Evolutionary conservation across 2,888 invertebrate species (phyloP), one percentile per base, ranked within the genome.

Genomic region (Epicampocera succincta): DNA sequence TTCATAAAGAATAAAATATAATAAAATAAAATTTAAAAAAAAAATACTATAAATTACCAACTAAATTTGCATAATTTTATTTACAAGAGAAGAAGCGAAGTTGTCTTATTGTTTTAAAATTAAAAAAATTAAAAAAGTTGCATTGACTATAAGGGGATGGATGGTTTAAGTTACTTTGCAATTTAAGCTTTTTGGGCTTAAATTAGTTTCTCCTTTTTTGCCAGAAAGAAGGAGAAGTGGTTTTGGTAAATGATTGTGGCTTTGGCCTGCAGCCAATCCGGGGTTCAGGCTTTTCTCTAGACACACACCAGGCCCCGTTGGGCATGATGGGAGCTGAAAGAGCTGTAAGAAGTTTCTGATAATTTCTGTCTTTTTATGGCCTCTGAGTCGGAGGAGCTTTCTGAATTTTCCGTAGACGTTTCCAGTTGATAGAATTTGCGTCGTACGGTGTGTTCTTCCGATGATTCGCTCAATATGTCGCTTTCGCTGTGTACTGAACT

Each of bases 401-500:
- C 63, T 0, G 69, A 77, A n/a, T 73, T 81, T 46, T 82, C 81
- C 21, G 17, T 44, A 0, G 72, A 76, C 19, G 79, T 84, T 68
- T 88, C 87, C 58, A 89, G 63, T 61, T 89, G 88, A 52, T 87
- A 89, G 80, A 87, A 90, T 75, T 90, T 90, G 50, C 90, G 86
- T 2, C 87, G 85, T 40, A 81, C 33, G 42, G 73, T 83, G 6
- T 76, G 79, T 25, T 88, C 88, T 44, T 87, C 85, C 13, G 87
- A 86, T 3, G 80, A 58, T 12, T 85, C 89, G 56, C 85, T 85
- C 50, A 87, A 86, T 75, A 87, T 86, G 79, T 87, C 87, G 68
- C 85, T 84, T 56, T 88, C 89, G 76, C 90, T 89, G 77, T 89
- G 87, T 83, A 86, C 86, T 2, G 90, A 90, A 21, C 86, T 86